These are phyloP conservation scores for Zaprionus gabonicus DNA, from an alignment of 1,140 invertebrate genomes.

Conservation along the genomic window DNA sequence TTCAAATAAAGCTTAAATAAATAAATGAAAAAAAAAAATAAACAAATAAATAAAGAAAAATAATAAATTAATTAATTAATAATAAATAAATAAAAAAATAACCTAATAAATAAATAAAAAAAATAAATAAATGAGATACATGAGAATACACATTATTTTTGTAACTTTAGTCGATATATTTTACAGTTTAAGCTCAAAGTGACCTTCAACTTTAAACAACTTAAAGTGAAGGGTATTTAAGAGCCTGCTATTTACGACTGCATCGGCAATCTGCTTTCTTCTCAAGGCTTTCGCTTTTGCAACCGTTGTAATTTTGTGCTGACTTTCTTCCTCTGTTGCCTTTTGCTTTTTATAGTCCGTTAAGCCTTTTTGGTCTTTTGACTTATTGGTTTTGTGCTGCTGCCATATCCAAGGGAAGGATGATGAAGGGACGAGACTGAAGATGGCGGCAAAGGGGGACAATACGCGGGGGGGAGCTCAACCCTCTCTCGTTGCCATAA, in stretches of 20 bases:
- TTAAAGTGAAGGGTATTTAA: slow-evolving; percentile 9
- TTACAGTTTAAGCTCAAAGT: too few relatives aligned
- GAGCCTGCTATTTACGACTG: not conserved
- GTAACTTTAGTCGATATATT: too few relatives aligned
- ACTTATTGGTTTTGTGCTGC: slow-evolving; percentile 75
- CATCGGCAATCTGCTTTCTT: slow-evolving; percentile 39
- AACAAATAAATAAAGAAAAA: too few relatives aligned
- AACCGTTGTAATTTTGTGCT: slow-evolving; percentile 57
- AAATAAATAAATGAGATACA: too few relatives aligned
- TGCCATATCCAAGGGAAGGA: slow-evolving; percentile 22
- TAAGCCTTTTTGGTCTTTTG: slow-evolving; percentile 83
- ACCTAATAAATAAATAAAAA: too few relatives aligned
- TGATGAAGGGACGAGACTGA: not conserved
- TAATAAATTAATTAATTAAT: too few relatives aligned
- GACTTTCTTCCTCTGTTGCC: slow-evolving; percentile 54
- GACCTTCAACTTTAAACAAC: too few relatives aligned
- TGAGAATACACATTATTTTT: too few relatives aligned
- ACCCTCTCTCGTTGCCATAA: slow-evolving; percentile 20
- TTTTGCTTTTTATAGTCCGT: slow-evolving; percentile 71
- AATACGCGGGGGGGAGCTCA: not conserved
- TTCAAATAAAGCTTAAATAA: too few relatives aligned
- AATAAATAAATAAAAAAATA: too few relatives aligned
- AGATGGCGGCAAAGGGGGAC: not conserved
- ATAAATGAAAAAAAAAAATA: too few relatives aligned
- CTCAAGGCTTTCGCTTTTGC: slow-evolving; percentile 26